Evolutionary conservation across 2,113 vertebrate species (phyloP).

Genomic region (Pristiophorus japonicus): DNA sequence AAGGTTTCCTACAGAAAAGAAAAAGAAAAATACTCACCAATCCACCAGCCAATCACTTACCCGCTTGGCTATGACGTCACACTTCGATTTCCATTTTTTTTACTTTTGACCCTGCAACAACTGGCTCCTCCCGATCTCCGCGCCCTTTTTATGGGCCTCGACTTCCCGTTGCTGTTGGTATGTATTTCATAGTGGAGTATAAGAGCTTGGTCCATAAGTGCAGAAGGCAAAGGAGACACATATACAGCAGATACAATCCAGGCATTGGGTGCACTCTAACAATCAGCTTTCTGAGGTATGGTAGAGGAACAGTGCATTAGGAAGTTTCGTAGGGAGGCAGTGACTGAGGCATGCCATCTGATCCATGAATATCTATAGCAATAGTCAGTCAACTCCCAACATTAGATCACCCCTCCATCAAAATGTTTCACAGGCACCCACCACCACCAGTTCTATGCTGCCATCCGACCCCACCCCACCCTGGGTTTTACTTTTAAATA

Average conservation of each 20-base stretch:
- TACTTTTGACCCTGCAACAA: too few species aligned
- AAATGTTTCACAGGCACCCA: not conserved
- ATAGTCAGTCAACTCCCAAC: not conserved
- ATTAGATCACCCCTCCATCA: not conserved
- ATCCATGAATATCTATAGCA: not conserved
- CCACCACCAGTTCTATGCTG: not conserved
- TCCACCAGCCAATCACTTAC: too few species aligned
- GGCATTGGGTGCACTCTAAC: not conserved
- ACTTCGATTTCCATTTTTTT: too few species aligned
- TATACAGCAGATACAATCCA: not conserved
- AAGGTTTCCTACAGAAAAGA: too few species aligned
- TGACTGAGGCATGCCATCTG: not conserved
- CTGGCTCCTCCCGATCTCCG: too few species aligned
- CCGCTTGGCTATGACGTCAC: too few species aligned
- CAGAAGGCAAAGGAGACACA: not conserved
- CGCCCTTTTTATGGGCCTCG: too few species aligned
- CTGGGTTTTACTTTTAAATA: not conserved
- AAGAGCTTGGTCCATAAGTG: not conserved
- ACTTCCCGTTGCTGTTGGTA: too few species aligned
- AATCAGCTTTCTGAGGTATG: not conserved
- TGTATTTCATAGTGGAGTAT: not conserved
- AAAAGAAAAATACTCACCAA: too few species aligned
- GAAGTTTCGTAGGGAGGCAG: not conserved
- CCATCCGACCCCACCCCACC: not conserved
- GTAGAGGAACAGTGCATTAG: not conserved